phyloP scores from a whole-genome alignment of 1,140 invertebrate genomes.

The Lepidurus arcticus region DNA sequence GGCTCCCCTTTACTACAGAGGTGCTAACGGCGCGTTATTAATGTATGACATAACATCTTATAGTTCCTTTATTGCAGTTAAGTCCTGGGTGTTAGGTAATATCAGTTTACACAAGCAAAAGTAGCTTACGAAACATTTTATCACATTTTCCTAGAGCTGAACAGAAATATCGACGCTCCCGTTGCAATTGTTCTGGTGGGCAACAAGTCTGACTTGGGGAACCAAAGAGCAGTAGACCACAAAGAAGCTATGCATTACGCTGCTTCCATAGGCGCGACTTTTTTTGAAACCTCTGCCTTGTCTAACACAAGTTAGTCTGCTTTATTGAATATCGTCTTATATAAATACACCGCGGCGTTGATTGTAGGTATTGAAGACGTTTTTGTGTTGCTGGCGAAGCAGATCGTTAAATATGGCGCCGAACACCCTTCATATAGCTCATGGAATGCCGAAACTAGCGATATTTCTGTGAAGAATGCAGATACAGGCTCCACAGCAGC shows the following conservation, averaged over 20 bases:
- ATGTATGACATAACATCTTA: conserved; percentile 78
- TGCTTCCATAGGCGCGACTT: conserved; percentile 69
- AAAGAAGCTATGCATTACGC: conserved; percentile 71
- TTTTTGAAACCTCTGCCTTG: conserved; percentile 75
- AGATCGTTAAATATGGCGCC: background rate
- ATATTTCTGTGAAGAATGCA: background rate
- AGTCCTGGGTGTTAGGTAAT: conserved; percentile 65
- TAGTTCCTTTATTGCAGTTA: conserved; percentile 63
- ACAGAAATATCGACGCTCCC: conserved; percentile 64
- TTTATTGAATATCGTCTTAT: background rate
- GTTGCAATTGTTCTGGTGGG: conserved; percentile 74
- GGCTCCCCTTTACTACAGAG: conserved; percentile 88
- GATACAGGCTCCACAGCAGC: background rate
- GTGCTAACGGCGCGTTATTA: conserved; percentile 77
- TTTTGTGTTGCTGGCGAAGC: background rate
- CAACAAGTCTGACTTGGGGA: conserved; percentile 71
- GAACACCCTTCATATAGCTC: background rate
- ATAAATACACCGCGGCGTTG: background rate
- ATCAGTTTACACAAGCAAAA: conserved; percentile 44
- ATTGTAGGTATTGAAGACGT: background rate
- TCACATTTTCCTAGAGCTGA: conserved; percentile 52
- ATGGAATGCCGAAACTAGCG: background rate
- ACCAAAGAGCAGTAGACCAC: conserved; percentile 55
- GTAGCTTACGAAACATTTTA: conserved; percentile 40
- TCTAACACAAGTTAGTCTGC: conserved; percentile 58